Evolutionary conservation across 2,113 vertebrate species (phyloP).

Genomic region (rabbit (Oryctolagus cuniculus)): mOryCun1.1 NC_091434.1:23266501-23267000

Average conservation of each 20-base stretch:
- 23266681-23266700: too few species aligned
- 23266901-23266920: neutral
- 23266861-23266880: neutral
- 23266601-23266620: too few species aligned
- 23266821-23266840: neutral
- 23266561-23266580: too few species aligned
- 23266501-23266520: too few species aligned
- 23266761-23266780: neutral
- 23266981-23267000: neutral
- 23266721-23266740: neutral
- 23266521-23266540: too few species aligned
- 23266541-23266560: too few species aligned
- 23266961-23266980: neutral
- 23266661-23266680: too few species aligned
- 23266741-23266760: neutral
- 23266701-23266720: constrained; percentile 23
- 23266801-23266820: accelerated
- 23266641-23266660: too few species aligned
- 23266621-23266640: too few species aligned
- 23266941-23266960: neutral
- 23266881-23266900: neutral
- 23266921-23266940: neutral
- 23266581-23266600: too few species aligned
- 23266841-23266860: constrained; percentile 39
- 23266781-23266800: neutral